These are phyloP conservation scores for Hydrotaea cyrtoneurina DNA, from an alignment of 2,888 invertebrate genomes.

Conservation along the genomic window DNA sequence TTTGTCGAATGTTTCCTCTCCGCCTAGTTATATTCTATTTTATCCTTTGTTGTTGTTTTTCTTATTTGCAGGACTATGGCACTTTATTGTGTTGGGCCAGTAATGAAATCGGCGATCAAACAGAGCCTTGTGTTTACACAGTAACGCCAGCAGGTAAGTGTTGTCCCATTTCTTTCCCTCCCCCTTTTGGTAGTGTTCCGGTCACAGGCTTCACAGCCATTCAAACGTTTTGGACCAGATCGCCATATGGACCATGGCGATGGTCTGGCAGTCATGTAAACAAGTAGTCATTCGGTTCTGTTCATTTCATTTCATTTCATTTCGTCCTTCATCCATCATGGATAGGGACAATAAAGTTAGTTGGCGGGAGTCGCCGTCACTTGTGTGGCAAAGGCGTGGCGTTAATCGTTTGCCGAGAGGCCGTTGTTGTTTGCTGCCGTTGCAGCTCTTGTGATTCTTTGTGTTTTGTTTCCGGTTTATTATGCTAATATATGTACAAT, in stretches of 20 bases:
- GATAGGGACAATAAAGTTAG: constrained; percentile 1
- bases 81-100: constrained; percentile 88
- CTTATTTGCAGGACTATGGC: constrained; percentile 84
- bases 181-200: not conserved
- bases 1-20: not conserved
- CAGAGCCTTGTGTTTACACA: constrained; percentile 87
- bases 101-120: constrained; percentile 87
- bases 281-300: constrained; percentile 12
- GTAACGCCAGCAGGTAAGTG: constrained; percentile 87
- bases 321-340: constrained; percentile 35
- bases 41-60: constrained; percentile 5
- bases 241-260: not conserved
- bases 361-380: not conserved
- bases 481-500: constrained; percentile 44
- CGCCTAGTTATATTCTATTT: not conserved
- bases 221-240: not conserved
- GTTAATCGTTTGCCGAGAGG: constrained; percentile 25
- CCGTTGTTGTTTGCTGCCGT: not conserved
- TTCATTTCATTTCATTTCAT: constrained; percentile 17
- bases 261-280: not conserved
- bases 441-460: constrained; percentile 8
- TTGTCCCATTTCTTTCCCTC: not conserved
- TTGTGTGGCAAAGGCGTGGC: constrained; percentile 36
- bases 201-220: not conserved
- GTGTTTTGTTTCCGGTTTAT: constrained; percentile 32